Evolutionary conservation across 2,888 invertebrate species (phyloP), one percentile per base, ranked within the genome.

Genomic region (Chalcis sispes): DNA sequence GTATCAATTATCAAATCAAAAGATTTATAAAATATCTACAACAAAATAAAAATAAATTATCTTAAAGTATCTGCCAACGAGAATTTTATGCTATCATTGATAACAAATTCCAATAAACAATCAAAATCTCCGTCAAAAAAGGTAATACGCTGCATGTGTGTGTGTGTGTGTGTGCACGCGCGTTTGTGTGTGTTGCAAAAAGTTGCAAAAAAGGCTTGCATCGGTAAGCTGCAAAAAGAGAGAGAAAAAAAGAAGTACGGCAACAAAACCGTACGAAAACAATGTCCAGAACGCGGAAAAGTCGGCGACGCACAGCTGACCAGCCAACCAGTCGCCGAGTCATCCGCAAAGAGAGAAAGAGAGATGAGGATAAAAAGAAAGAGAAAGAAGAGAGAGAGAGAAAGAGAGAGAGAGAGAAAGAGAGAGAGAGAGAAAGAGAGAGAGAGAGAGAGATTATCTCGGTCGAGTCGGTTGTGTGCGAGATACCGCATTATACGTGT

Each of bases 261-360:
- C 59, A 40, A 75, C 75, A 70, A 70, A 70, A 66, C 61, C 59
- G 52, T 36, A 61, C 50, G 71, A 52, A 71, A 75, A 75, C 75
- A 75, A 75, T 75, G 75, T 66, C 46, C 66, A 75, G 71, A 75
- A 75, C 75, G 71, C 71, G 75, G 71, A 75, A 75, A 71, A 66
- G 61, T 46, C 58, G 50, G 27, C 29, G 46, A n/a, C 50, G 50
- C 61, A 75, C 75, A 75, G 75, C 75, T 75, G 75, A 75, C 75
- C 70, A 56, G 61, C 18, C 36, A 40, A 29, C 50, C 64, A 18
- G 20, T 29, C 46, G 25, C 20, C 29, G 64, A 46, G 46, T 54
- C 52, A 20, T 56, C 20, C 32, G 56, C 18, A 27, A 15, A 36
- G 1, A 13, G n/a, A 27, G 13, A 10, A 46, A 58, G 58, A 40